Base-by-base conservation (phyloP, 2,888 invertebrate species). In the Anticlea derivata region DNA sequence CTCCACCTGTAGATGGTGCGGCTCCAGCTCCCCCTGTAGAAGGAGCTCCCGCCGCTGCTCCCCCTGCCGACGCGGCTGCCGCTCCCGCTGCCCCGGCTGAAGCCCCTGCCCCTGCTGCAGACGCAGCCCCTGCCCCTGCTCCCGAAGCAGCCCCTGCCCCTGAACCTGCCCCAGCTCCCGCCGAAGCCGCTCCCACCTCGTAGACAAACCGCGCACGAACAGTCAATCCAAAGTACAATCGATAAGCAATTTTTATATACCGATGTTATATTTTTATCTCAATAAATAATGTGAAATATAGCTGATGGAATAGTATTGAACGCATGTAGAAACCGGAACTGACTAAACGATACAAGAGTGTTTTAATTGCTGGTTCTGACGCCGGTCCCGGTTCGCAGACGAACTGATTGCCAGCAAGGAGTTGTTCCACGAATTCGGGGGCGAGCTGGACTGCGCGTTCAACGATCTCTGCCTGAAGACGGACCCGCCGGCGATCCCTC, bases 391-490 rank as follows among this genome's bases (percentile, higher is more conserved):
- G 76, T 83, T 71, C 83, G 75, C 93, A 96, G 96, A 96, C 93
- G 96, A 96, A 78, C 92, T 96, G 92, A 94, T 96, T 89, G 91
- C 92, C 75, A 94, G 95, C 89, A 98, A 97, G 93, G 97, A 97
- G 93, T 93, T 96, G 88, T 98, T 95, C 94, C 96, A 96, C 91
- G 93, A 95, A 83, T 95, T 98, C 85, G 97, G 96, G 70, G 97
- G 97, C 83, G 97, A 97, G 88, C 92, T 98, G 92, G 97, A 98
- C 92, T 92, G 93, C 80, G 96, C 98, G 70, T 97, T 98, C 93
- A 93, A 94, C 79, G 96, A 96, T 85, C 83, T 90, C 54, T 86
- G 82, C 13, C 66, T 89, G 67, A 78, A 78, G 61, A 43, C 66
- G 47, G 51, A 72, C 50, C 60, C 68, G 12, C 52, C 59, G 10